Percentiles rank a stretch among this genome's conserved stretches.
Conservation (phyloP, 1,140 invertebrate species). For the Drosophila pseudoobscura region DNA sequence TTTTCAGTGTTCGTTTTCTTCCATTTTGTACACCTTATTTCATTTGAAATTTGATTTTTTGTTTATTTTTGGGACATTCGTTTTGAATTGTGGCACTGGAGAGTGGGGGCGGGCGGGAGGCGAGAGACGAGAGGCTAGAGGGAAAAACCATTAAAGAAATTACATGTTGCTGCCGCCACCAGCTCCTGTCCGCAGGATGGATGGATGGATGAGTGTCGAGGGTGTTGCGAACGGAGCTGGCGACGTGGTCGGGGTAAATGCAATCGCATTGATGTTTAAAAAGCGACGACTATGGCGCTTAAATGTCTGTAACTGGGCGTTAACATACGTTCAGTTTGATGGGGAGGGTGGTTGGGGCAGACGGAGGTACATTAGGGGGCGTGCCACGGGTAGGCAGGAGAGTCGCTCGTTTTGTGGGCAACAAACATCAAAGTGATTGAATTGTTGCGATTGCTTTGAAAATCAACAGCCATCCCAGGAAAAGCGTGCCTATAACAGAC, state of each 20-base stretch:
- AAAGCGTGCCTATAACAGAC: conserved; percentile 4
- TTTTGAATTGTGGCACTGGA: conserved; percentile 16
- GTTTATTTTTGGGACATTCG: conserved; percentile 53
- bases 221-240: conserved; percentile 13
- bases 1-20: conserved; percentile 5
- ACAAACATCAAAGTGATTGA: conserved; percentile 80
- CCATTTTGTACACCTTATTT: conserved; percentile 63
- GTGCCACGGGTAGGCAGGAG: conserved; percentile 2
- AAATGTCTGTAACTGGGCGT: conserved; percentile 62
- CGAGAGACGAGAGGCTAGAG: conserved; percentile 7
- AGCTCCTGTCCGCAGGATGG: conserved; percentile 33
- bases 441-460: conserved; percentile 80
- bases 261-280: conserved; percentile 74
- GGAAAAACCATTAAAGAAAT: conserved; percentile 80
- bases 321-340: conserved; percentile 24
- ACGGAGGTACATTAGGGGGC: conserved; percentile 7
- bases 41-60: conserved; percentile 60
- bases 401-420: conserved; percentile 64
- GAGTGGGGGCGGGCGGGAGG: conserved; percentile 8
- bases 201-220: conserved; percentile 23
- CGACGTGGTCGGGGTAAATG: conserved; percentile 49
- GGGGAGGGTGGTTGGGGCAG: conserved; percentile 3
- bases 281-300: conserved; percentile 70
- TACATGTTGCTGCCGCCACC: conserved; percentile 58
- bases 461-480: conserved; percentile 19